A percentile compares a stretch with the other conserved stretches of the same genome.
phyloP scores from a whole-genome alignment of 2,888 invertebrate species.

The Lithophane ornitopus region DNA sequence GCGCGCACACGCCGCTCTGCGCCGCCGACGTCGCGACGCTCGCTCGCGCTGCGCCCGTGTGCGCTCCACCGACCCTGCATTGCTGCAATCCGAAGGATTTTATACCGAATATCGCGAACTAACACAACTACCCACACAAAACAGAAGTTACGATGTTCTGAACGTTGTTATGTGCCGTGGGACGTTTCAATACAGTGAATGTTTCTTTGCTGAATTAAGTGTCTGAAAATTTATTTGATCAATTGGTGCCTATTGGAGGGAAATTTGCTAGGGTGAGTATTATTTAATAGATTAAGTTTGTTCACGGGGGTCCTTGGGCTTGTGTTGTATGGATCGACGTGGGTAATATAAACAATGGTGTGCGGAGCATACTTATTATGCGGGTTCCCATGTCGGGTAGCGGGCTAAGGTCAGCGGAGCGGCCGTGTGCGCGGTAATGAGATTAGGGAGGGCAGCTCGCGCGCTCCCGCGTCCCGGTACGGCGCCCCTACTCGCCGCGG shows the following conservation, averaged over 20 bases:
- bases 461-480: conserved; percentile 67
- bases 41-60: conserved; percentile 82
- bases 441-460: conserved; percentile 78
- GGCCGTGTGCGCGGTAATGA: conserved; percentile 80
- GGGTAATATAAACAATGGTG: conserved; percentile 60
- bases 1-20: conserved; percentile 86
- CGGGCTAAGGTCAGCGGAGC: conserved; percentile 79
- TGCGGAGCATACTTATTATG: conserved; percentile 63
- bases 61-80: conserved; percentile 73
- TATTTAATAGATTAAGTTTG: conserved; percentile 37
- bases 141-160: conserved; percentile 79
- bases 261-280: conserved; percentile 62
- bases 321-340: conserved; percentile 28
- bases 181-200: conserved; percentile 73
- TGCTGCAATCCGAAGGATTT: conserved; percentile 73
- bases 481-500: conserved; percentile 36
- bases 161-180: conserved; percentile 74
- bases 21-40: conserved; percentile 89
- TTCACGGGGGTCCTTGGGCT: conserved; percentile 12
- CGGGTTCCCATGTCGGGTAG: conserved; percentile 74
- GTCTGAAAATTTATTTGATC: conserved; percentile 55
- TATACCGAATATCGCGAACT: conserved; percentile 73
- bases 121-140: conserved; percentile 68
- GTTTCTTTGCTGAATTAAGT: conserved; percentile 71
- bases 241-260: conserved; percentile 55